phyloP scores from a whole-genome alignment of 2,113 vertebrate genomes.

The Polyodon spathula region DNA sequence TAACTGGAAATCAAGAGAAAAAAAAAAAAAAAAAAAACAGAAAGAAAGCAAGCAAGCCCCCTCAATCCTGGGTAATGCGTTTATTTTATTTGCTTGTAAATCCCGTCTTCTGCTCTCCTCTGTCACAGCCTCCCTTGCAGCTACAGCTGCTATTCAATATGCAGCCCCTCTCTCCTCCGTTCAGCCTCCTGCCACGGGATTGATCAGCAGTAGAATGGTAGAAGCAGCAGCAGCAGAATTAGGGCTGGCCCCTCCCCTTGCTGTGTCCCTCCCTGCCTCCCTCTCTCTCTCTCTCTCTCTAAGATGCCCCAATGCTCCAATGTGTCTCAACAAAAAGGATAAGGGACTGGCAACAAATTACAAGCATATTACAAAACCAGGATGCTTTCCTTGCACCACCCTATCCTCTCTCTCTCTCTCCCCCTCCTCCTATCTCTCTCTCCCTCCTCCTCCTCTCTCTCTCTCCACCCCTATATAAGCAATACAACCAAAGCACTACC shows the following conservation, averaged over 20 bases:
- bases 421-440: too few species aligned
- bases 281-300: slow-evolving; percentile 20
- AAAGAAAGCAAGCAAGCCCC: slow-evolving; percentile 10
- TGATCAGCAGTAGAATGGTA: slow-evolving; percentile 55
- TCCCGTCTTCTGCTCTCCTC: slow-evolving; percentile 30
- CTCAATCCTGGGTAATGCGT: slow-evolving; percentile 39
- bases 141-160: slow-evolving; percentile 55
- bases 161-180: slow-evolving; percentile 34
- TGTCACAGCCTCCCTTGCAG: slow-evolving; percentile 42
- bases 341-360: slow-evolving; percentile 29
- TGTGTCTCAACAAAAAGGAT: slow-evolving; percentile 36
- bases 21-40: slow-evolving; percentile 2
- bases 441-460: slow-evolving; percentile 36
- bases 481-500: too few species aligned
- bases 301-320: slow-evolving; percentile 31
- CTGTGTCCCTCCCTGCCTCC: slow-evolving; percentile 12
- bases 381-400: slow-evolving; percentile 2
- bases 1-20: slow-evolving; percentile 15
- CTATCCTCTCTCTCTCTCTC: too few species aligned
- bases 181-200: slow-evolving; percentile 40
- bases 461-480: slow-evolving; percentile 18
- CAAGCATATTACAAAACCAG: slow-evolving; percentile 17
- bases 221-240: slow-evolving; percentile 46
- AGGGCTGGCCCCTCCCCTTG: slow-evolving; percentile 48
- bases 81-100: slow-evolving; percentile 32